Percentiles rank a stretch among this genome's conserved stretches.
Evolutionary conservation across 1,140 invertebrate species (phyloP).

Genomic region (Aphelenchoides besseyi): DNA sequence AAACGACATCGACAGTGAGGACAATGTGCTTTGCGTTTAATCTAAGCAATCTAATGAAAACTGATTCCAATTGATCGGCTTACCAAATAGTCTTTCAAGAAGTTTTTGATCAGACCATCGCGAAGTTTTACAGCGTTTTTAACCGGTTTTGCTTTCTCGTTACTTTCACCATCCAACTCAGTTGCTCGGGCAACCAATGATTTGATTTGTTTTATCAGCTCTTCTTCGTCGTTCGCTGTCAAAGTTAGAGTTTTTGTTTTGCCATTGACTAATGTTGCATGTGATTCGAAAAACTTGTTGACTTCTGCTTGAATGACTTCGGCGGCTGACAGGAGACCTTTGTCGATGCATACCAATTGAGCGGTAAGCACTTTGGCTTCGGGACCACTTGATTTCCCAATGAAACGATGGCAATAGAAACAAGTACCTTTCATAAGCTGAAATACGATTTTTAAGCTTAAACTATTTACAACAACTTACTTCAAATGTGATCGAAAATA

Average conservation of each 20-base stretch:
- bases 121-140: conserved; percentile 26
- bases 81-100: conserved; percentile 35
- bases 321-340: conserved; percentile 71
- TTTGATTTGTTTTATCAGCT: conserved; percentile 21
- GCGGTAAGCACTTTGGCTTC: conserved; percentile 68
- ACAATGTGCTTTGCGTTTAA: conserved; percentile 49
- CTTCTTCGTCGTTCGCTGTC: conserved; percentile 28
- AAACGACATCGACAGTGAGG: conserved; percentile 56
- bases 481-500: conserved; percentile 74
- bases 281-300: conserved; percentile 6
- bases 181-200: conserved; percentile 10
- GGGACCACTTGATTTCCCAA: conserved; percentile 43
- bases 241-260: conserved; percentile 24
- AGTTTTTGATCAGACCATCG: conserved; percentile 28
- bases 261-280: conserved; percentile 16
- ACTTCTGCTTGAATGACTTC: conserved; percentile 19
- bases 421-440: conserved; percentile 69
- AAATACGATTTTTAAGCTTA: conserved; percentile 40
- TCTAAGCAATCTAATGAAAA: conserved; percentile 35
- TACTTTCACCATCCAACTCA: background rate
- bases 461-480: conserved; percentile 61
- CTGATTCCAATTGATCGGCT: background rate
- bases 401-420: conserved; percentile 65
- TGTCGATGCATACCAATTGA: conserved; percentile 74
- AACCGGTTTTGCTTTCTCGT: background rate